Percentiles rank a stretch among this genome's conserved stretches.
phyloP scores from a whole-genome alignment of 2,797 vertebrate genomes.

The Taenioides sp. region DNA sequence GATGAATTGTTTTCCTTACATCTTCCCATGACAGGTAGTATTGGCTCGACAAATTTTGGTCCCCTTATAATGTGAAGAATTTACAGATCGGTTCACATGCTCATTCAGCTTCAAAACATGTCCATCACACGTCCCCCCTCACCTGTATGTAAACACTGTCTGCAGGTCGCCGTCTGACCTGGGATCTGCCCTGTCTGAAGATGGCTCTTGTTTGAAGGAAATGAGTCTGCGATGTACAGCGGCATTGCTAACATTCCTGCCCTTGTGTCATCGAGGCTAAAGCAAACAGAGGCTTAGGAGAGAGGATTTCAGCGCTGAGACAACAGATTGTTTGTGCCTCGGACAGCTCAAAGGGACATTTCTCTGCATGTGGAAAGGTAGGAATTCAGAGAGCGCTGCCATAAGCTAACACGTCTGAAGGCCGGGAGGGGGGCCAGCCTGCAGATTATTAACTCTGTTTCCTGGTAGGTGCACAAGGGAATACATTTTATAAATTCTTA shows the following conservation, averaged over 20 bases:
- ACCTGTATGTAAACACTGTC: conserved; percentile 23
- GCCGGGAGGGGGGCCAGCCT: background rate
- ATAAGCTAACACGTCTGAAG: conserved; percentile 14
- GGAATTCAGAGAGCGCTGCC: conserved; percentile 41
- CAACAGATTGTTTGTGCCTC: conserved; percentile 68
- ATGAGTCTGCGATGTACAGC: conserved; percentile 57
- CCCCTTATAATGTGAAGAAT: background rate
- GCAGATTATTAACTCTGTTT: conserved; percentile 6
- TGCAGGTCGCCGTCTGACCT: conserved; percentile 48
- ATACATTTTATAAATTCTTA: background rate
- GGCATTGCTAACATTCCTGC: conserved; percentile 72
- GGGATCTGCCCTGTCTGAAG: conserved; percentile 59
- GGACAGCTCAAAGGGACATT: conserved; percentile 55
- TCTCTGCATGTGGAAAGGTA: conserved; percentile 54
- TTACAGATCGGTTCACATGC: background rate
- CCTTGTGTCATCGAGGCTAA: conserved; percentile 67
- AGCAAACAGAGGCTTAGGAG: conserved; percentile 70
- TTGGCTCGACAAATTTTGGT: background rate
- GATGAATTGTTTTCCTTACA: background rate
- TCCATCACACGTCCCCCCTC: background rate
- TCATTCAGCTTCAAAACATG: conserved; percentile 13
- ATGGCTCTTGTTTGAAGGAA: conserved; percentile 57
- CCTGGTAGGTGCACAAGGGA: background rate
- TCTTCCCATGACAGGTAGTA: background rate
- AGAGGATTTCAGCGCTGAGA: conserved; percentile 62